A percentile compares a stretch with the other conserved stretches of the same genome.
phyloP scores from a whole-genome alignment of 2,888 invertebrate genomes.

The Watsonalla binaria region DNA sequence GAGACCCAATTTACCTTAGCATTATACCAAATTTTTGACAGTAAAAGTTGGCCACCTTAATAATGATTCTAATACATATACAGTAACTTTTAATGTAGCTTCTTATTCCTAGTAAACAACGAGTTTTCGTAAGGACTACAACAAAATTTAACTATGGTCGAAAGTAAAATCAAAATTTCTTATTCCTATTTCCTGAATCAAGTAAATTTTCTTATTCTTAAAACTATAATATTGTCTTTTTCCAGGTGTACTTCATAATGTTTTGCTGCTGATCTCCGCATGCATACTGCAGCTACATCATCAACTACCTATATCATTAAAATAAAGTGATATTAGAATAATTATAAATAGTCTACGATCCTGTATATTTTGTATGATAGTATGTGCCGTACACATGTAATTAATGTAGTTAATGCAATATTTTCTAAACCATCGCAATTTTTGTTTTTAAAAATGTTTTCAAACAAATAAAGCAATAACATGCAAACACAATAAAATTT shows the following conservation, averaged over 20 bases:
- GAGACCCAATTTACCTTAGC: too few species aligned
- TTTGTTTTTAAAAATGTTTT: slow-evolving; percentile 45
- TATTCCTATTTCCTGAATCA: too few species aligned
- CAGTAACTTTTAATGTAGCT: too few species aligned
- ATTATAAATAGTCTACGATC: slow-evolving; percentile 60
- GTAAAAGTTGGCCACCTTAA: too few species aligned
- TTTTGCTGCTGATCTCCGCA: slow-evolving; percentile 48
- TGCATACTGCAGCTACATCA: slow-evolving; percentile 51
- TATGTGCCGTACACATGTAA: slow-evolving; percentile 73
- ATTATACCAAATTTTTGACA: too few species aligned
- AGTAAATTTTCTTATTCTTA: too few species aligned
- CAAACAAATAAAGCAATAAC: slow-evolving; percentile 61
- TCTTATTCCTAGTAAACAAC: too few species aligned
- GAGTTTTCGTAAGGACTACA: too few species aligned
- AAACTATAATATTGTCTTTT: too few species aligned
- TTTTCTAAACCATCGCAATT: slow-evolving; percentile 62
- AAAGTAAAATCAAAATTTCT: too few species aligned
- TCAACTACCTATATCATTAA: slow-evolving; percentile 66
- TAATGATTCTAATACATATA: too few species aligned
- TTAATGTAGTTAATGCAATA: slow-evolving; percentile 65
- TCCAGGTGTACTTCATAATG: slow-evolving; percentile 51
- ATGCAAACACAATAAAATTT: slow-evolving; percentile 62
- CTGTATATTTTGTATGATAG: slow-evolving; percentile 77
- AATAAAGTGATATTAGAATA: slow-evolving; percentile 76
- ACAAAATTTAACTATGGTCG: too few species aligned